Evolutionary conservation across 2,797 vertebrate genomes (phyloP).

Genomic region (Cyclopterus lumpus): DNA sequence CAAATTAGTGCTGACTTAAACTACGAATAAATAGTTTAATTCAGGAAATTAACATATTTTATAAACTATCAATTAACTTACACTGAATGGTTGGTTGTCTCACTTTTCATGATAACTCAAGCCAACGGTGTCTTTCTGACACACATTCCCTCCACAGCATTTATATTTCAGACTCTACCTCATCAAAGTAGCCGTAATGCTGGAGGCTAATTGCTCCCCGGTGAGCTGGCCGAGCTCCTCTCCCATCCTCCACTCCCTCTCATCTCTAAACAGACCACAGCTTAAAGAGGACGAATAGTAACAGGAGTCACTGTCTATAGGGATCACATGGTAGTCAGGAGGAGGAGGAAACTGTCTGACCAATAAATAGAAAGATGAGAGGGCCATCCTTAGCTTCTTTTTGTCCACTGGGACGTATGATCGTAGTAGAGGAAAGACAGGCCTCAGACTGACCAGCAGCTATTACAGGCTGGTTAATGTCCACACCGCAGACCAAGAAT

Average conservation of each 20-base stretch:
- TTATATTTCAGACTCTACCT: slow-evolving; percentile 45
- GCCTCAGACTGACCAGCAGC: slow-evolving; percentile 18
- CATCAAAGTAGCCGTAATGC: slow-evolving; percentile 58
- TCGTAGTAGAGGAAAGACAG: slow-evolving; percentile 1
- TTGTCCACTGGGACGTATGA: slow-evolving; percentile 17
- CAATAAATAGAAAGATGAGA: slow-evolving; percentile 32
- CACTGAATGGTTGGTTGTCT: background rate
- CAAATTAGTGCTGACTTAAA: background rate
- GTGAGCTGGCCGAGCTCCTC: slow-evolving; percentile 49
- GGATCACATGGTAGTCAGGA: slow-evolving; percentile 41
- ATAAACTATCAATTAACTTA: background rate
- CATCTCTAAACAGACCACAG: slow-evolving; percentile 42
- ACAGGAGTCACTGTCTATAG: slow-evolving; percentile 26
- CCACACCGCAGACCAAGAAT: slow-evolving; percentile 7
- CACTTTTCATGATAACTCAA: slow-evolving; percentile 3
- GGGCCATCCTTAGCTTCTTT: slow-evolving; percentile 21
- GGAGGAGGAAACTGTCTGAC: slow-evolving; percentile 28
- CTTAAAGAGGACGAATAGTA: slow-evolving; percentile 32
- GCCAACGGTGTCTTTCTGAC: background rate
- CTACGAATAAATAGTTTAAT: background rate
- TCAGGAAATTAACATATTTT: background rate
- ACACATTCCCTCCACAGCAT: slow-evolving; percentile 4
- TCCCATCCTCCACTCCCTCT: slow-evolving; percentile 58
- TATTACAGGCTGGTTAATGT: slow-evolving; percentile 26
- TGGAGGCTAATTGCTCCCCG: slow-evolving; percentile 70